Conservation (phyloP, 2,888 invertebrate species). For the Pilophorus perplexus region DNA sequence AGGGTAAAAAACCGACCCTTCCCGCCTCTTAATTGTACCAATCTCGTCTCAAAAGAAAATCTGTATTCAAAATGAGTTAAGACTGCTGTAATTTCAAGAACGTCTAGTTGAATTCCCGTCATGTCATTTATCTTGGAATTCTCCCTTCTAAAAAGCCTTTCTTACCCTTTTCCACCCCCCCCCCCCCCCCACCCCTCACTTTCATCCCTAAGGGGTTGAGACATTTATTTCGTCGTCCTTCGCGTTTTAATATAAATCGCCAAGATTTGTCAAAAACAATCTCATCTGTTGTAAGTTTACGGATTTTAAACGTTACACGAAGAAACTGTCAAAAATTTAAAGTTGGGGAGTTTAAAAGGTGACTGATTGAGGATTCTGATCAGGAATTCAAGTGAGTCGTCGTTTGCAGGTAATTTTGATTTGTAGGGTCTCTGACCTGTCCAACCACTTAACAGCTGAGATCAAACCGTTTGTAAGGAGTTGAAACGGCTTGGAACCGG, state of each 20-base stretch:
- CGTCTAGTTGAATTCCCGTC: slow-evolving; percentile 38
- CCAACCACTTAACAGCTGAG: too few species aligned
- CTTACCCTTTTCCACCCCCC: slow-evolving; percentile 8
- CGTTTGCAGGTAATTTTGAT: too few species aligned
- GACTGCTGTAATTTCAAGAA: slow-evolving; percentile 35
- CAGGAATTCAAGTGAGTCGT: too few species aligned
- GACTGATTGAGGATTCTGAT: too few species aligned
- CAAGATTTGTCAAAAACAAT: slow-evolving; percentile 19
- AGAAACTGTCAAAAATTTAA: too few species aligned
- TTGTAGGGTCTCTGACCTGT: too few species aligned
- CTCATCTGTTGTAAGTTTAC: too few species aligned
- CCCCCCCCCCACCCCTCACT: neutral
- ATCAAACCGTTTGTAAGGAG: too few species aligned
- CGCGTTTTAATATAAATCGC: slow-evolving; percentile 18
- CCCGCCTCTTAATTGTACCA: slow-evolving; percentile 37
- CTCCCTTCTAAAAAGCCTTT: neutral
- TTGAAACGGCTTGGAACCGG: too few species aligned
- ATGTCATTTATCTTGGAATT: slow-evolving; percentile 34
- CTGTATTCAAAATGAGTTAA: slow-evolving; percentile 43
- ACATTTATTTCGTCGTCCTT: slow-evolving; percentile 29
- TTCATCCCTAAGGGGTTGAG: neutral
- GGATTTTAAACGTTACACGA: too few species aligned
- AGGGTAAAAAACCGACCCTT: slow-evolving; percentile 32
- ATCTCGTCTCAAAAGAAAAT: slow-evolving; percentile 41
- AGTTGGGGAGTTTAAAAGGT: too few species aligned